These are phyloP conservation scores for Octomys mimax DNA, from an alignment of 2,797 vertebrate genomes.

Conservation along the genomic window DNA sequence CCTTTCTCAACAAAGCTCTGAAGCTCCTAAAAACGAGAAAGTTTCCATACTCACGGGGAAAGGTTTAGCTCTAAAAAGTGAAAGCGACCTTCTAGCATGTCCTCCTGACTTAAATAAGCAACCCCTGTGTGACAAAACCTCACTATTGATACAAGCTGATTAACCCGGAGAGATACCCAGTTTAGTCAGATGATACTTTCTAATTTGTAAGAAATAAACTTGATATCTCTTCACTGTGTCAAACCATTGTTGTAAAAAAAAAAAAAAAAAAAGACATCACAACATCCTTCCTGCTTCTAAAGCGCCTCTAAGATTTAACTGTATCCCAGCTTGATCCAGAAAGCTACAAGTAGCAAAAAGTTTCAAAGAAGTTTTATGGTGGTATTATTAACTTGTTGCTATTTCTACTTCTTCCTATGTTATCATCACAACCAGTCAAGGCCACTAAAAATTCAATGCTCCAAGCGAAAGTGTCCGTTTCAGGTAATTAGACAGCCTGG, in stretches of 20 bases:
- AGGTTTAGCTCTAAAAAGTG: slow-evolving; percentile 58
- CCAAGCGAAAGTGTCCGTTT: slow-evolving; percentile 91
- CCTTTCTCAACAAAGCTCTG: slow-evolving; percentile 90
- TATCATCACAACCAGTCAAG: slow-evolving; percentile 88
- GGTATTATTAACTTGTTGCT: slow-evolving; percentile 78
- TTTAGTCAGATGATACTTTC: slow-evolving; percentile 83
- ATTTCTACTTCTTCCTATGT: slow-evolving; percentile 82
- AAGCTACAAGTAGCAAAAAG: slow-evolving; percentile 66
- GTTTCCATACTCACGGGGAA: slow-evolving; percentile 62
- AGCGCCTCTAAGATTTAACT: slow-evolving; percentile 65
- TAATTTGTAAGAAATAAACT: slow-evolving; percentile 85
- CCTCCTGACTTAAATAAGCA: slow-evolving; percentile 66
- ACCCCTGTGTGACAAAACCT: slow-evolving; percentile 77
- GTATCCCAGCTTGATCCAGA: slow-evolving; percentile 71
- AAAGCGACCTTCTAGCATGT: slow-evolving; percentile 8
- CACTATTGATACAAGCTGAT: slow-evolving; percentile 71
- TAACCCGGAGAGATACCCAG: slow-evolving; percentile 80
- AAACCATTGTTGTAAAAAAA: slow-evolving; percentile 76
- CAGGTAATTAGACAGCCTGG: slow-evolving; percentile 89
- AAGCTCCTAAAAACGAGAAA: slow-evolving; percentile 90
- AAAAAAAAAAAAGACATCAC: slow-evolving; percentile 39
- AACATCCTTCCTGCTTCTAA: slow-evolving; percentile 70
- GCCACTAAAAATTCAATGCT: slow-evolving; percentile 84
- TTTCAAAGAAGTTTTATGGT: slow-evolving; percentile 75
- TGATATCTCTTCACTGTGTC: slow-evolving; percentile 73